Evolutionary conservation across 2,888 invertebrate genomes (phyloP), one percentile per base, ranked within the genome.

Genomic region (Eupeodes luniger): DNA sequence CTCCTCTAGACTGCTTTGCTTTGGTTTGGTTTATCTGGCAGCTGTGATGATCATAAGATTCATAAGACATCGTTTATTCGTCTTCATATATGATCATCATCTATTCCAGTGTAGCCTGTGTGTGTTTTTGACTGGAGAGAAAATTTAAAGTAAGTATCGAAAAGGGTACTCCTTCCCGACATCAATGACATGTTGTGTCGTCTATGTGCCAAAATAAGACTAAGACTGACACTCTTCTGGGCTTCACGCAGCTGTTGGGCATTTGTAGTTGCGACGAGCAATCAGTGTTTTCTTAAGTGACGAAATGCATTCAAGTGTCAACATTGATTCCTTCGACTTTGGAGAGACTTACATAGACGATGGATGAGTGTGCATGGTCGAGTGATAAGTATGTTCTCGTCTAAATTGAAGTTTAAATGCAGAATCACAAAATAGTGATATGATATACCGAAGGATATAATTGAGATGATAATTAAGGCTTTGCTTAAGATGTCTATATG

Each of bases 291-390:
- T 74, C 55, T 66, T 89, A 89, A 85, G 89, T 85, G 89, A 89
- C 82, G 88, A 88, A 88, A 85, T 88, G 72, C 74, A 85, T 85
- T 79, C 79, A 85, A 85, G 85, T 89, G 85, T 89, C 85, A 82
- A 85, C 85, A 81, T 61, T 85, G 79, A 85, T 85, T 76, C 53
- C 49, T 53, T 53, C 36, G 27, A 2, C 27, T 27, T 27, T 27
- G 2, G 27, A 27, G 40, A 4, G 40, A 40, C 6, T 9, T 5
- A 40, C 40, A 40, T 7, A 40, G 11, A 51, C 75, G 61, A 85
- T 74, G 74, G 66, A 80, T 57, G 78, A 69, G 53, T 88, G 64
- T 88, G 64, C 55, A 70, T 75, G 75, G 53, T 83, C 69, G 81
- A 74, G 57, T 88, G 59, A 62, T 27, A 36, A 55, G 36, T 40